Evolutionary conservation across 2,113 vertebrate species (phyloP).

Genomic region (Paradoxurus hermaphroditus): DNA sequence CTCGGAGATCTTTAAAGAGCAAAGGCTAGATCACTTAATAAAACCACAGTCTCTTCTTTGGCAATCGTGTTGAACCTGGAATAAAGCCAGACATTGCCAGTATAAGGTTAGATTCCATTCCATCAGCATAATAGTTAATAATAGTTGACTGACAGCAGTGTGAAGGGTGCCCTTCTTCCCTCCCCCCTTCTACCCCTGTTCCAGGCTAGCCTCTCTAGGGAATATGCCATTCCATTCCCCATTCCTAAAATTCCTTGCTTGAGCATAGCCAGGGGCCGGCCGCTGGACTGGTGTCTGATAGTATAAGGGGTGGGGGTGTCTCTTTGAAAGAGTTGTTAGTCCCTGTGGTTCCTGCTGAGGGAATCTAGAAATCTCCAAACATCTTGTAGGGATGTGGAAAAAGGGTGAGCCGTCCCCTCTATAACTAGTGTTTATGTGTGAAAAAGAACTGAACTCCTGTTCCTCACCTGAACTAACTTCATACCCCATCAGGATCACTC

Average conservation of each 20-base stretch:
- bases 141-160: constrained; percentile 67
- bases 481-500: not conserved
- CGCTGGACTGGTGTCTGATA: constrained; percentile 26
- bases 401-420: not conserved
- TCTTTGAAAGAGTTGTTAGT: not conserved
- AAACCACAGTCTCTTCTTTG: constrained; percentile 62
- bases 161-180: constrained; percentile 54
- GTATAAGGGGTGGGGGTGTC: not conserved
- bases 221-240: constrained; percentile 74
- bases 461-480: constrained; percentile 8
- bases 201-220: constrained; percentile 69
- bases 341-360: not conserved
- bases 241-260: constrained; percentile 74
- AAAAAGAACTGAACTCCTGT: not conserved
- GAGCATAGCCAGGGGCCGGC: constrained; percentile 62
- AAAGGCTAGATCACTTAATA: constrained; percentile 65
- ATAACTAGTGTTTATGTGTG: not conserved
- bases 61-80: constrained; percentile 62
- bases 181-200: constrained; percentile 18
- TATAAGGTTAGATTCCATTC: constrained; percentile 72
- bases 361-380: not conserved
- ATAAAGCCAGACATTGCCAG: constrained; percentile 49
- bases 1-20: constrained; percentile 42
- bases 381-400: not conserved
- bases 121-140: constrained; percentile 73